Conservation (phyloP, 2,797 vertebrate genomes). For the Urophycis tenuis region DNA sequence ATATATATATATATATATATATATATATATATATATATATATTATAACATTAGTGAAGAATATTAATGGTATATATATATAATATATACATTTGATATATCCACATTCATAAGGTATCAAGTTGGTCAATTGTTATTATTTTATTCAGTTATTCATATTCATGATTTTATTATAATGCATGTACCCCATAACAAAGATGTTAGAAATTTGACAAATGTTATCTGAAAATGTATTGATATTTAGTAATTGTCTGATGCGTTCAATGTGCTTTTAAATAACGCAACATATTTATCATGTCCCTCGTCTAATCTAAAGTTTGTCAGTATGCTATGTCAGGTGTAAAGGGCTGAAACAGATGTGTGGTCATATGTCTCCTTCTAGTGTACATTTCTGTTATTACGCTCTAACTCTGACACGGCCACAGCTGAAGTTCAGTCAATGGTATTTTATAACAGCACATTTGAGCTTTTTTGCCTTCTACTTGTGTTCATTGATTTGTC, state of each 20-base stretch:
- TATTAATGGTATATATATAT: too few species aligned
- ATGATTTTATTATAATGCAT: neutral
- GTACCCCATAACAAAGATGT: neutral
- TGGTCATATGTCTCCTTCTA: neutral
- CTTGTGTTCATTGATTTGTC: neutral
- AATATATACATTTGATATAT: neutral
- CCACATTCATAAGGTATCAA: neutral
- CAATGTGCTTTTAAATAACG: neutral
- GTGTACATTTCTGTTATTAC: slow-evolving; percentile 3
- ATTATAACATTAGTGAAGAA: too few species aligned
- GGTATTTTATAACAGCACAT: neutral
- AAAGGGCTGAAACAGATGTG: neutral
- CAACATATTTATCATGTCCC: neutral
- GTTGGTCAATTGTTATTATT: too few species aligned
- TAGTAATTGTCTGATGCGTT: neutral
- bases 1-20: too few species aligned
- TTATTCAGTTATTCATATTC: too few species aligned
- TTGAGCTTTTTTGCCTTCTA: neutral
- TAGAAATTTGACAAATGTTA: neutral
- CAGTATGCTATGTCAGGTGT: neutral
- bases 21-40: too few species aligned
- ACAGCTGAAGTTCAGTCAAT: neutral
- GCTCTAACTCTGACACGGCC: neutral
- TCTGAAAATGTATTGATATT: neutral
- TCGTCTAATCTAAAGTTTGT: neutral